Percentiles rank a stretch among this genome's conserved stretches.
Evolutionary conservation across 2,113 vertebrate species (phyloP).

Genomic region (Poecilia latipinna): DNA sequence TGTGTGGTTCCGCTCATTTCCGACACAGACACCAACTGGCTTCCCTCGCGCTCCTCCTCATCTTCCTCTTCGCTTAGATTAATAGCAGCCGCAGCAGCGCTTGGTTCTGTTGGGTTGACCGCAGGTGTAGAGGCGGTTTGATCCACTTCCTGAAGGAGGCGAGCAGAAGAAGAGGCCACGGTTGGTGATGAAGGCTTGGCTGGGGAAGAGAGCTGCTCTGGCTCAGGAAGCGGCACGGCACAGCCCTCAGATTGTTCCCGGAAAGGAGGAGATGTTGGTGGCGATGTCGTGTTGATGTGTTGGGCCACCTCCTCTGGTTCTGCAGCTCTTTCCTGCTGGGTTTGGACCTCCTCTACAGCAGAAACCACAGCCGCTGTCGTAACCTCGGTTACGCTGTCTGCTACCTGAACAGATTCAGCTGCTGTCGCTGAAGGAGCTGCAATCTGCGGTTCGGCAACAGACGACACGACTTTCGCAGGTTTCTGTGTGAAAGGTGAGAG

Average conservation of each 20-base stretch:
- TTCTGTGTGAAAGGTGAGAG: slow-evolving; percentile 66
- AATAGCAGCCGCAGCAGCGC: slow-evolving; percentile 1
- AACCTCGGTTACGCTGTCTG: slow-evolving; percentile 21
- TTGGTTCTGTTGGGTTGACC: background rate
- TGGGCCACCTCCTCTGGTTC: slow-evolving; percentile 16
- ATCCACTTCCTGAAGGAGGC: slow-evolving; percentile 41
- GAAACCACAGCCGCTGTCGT: background rate
- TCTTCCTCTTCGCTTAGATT: slow-evolving; percentile 74
- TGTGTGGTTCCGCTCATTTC: slow-evolving; percentile 85
- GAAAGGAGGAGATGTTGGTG: slow-evolving; percentile 1
- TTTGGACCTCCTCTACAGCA: slow-evolving; percentile 12
- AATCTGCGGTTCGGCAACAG: background rate
- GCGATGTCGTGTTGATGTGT: background rate
- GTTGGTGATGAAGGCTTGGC: slow-evolving; percentile 12
- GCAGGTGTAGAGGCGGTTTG: slow-evolving; percentile 24
- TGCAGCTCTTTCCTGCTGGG: slow-evolving; percentile 20
- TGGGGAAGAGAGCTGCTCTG: slow-evolving; percentile 7
- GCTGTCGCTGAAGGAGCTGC: background rate
- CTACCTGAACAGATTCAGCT: background rate
- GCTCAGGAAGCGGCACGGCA: slow-evolving; percentile 3
- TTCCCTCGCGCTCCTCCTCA: slow-evolving; percentile 78
- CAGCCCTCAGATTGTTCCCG: slow-evolving; percentile 16
- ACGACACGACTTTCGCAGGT: slow-evolving; percentile 1
- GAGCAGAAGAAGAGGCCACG: slow-evolving; percentile 14
- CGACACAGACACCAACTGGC: slow-evolving; percentile 79